Base-by-base conservation (phyloP, 2,113 vertebrate species). In the Tetrax tetrax region DNA sequence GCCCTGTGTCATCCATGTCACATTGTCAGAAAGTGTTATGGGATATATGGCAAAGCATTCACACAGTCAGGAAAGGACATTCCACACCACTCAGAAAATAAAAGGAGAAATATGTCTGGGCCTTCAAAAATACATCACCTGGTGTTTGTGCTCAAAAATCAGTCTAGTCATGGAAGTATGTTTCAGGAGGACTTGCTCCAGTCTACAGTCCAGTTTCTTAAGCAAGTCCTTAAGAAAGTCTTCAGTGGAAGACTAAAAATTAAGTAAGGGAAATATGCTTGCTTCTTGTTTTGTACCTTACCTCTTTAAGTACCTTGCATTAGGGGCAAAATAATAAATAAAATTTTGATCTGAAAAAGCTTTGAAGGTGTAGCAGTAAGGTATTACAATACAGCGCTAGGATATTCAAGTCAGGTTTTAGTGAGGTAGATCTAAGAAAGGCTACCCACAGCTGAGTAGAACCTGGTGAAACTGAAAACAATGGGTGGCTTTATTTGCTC, bases 41-140 rank as follows among this genome's bases (percentile, higher is more conserved):
- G 53, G 48, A 90, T 65, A 59, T 10, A 28, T 9, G 12, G 50
- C 47, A 81, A 77, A 92, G 23, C 27, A 96, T 81, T 91, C 48
- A 45, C 43, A 56, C 3, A 76, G 87, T 69, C 91, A 96, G 87
- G 61, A 93, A 95, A 95, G 89, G 91, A 72, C 81, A 31, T 82
- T 93, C 48, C 12, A 84, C 29, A 6, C 14, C 87, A 35, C 38
- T 69, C 38, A 28, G 81, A 54, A 43, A 75, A 50, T 27, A 60
- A 70, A 66, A 33, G 13, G 21, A 87, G 1, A 82, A 84, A 50
- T n/a, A 6, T 41, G 4, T 56, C 25, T 48, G 19, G 27, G 15
- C 8, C 43, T 92, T 94, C 68, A 82, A 64, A 92, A 87, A 27
- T 35, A 6, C 13, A 65, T 81, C 35, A 56, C 10, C 51, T 92